Evolutionary conservation across 2,888 invertebrate species (phyloP).

Genomic region (Iselma pallidipennis): DNA sequence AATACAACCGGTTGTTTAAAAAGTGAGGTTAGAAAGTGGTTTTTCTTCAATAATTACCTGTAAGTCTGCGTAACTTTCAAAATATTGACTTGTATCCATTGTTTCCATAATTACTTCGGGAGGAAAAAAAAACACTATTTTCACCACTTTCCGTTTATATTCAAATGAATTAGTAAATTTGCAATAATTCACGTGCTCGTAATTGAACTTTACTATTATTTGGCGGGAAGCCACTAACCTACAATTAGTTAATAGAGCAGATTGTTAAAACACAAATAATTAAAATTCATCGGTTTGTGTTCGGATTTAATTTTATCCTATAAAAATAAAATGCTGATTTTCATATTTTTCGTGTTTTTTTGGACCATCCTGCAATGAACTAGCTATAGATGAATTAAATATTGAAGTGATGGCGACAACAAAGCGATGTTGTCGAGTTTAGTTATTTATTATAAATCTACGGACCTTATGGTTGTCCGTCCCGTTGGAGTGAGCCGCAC

Average conservation of each 20-base stretch:
- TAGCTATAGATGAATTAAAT: not conserved
- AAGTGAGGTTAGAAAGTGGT: slow-evolving; percentile 13
- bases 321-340: not conserved
- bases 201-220: not conserved
- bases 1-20: not conserved
- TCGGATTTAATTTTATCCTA: not conserved
- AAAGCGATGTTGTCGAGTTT: no score
- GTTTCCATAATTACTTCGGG: slow-evolving; percentile 27
- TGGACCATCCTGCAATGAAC: not conserved
- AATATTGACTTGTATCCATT: slow-evolving; percentile 60
- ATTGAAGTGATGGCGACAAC: no score
- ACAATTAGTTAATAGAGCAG: no score
- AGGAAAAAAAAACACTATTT: not conserved
- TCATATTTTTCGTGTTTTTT: not conserved
- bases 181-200: not conserved
- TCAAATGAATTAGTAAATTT: no score
- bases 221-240: not conserved
- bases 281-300: no score
- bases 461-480: no score
- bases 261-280: not conserved
- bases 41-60: slow-evolving; percentile 62
- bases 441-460: no score
- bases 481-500: no score
- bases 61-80: slow-evolving; percentile 73
- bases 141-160: not conserved